Conservation (phyloP, 2,113 vertebrate species). For the Danionella cerebrum region DNA sequence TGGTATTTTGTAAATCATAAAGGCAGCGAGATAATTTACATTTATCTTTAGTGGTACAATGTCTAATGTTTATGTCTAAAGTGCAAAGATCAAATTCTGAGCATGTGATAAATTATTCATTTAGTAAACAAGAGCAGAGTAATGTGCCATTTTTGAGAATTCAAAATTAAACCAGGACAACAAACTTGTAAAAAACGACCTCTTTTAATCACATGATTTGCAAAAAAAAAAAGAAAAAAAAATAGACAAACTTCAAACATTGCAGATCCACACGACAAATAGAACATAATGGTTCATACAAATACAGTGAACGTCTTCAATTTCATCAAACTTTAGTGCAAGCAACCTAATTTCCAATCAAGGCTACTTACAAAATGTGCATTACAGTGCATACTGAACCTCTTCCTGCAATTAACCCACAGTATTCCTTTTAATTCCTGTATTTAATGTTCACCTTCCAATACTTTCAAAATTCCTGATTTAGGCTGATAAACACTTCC, state of each 20-base stretch:
- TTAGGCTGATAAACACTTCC: constrained; percentile 12
- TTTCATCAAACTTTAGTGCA: constrained; percentile 7
- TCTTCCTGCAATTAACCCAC: constrained; percentile 4
- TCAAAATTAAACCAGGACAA: no score
- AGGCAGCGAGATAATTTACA: background rate
- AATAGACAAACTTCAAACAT: background rate
- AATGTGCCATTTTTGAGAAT: no score
- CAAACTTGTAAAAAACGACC: constrained; percentile 32
- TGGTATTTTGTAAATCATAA: background rate
- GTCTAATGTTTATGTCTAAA: constrained; percentile 17
- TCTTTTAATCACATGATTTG: constrained; percentile 47
- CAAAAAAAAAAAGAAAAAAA: constrained; percentile 32
- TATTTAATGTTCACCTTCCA: background rate
- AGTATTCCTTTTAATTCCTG: background rate
- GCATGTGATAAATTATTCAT: background rate
- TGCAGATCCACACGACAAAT: constrained; percentile 8
- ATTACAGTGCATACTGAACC: background rate
- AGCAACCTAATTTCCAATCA: background rate
- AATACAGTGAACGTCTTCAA: background rate
- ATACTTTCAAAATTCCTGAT: constrained; percentile 3
- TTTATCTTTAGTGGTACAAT: background rate
- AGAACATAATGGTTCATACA: background rate
- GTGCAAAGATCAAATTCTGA: constrained; percentile 26
- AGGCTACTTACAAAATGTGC: background rate
- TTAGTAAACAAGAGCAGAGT: no score